phyloP scores from a whole-genome alignment of 2,888 invertebrate species.

The Melitaea athalia region DNA sequence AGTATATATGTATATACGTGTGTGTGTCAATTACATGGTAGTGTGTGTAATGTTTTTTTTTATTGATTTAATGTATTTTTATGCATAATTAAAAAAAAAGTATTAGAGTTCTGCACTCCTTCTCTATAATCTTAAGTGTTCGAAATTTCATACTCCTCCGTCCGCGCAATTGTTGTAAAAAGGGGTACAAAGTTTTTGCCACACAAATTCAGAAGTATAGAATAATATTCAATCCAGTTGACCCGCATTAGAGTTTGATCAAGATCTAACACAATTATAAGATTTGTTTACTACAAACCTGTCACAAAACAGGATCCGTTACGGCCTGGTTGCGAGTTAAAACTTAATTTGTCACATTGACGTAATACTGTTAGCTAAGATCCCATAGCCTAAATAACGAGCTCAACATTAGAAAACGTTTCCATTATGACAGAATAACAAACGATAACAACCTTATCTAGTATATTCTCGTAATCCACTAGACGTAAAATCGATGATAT shows the following conservation, averaged over 20 bases:
- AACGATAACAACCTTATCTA: not conserved
- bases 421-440: conserved; percentile 6
- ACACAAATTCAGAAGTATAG: not conserved
- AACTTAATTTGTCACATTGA: conserved; percentile 65
- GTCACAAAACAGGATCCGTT: conserved; percentile 34
- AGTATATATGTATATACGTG: too few relatives aligned
- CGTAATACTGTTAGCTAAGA: conserved; percentile 51
- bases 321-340: conserved; percentile 53
- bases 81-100: too few relatives aligned
- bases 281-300: conserved; percentile 30
- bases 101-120: too few relatives aligned
- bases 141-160: too few relatives aligned
- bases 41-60: too few relatives aligned
- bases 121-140: too few relatives aligned
- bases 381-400: conserved; percentile 54
- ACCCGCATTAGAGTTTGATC: conserved; percentile 14
- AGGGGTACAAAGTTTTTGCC: too few relatives aligned
- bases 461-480: not conserved
- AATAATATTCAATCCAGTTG: conserved; percentile 19
- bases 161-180: too few relatives aligned
- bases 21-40: too few relatives aligned
- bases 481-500: not conserved
- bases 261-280: conserved; percentile 32
- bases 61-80: too few relatives aligned
- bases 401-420: conserved; percentile 51